A percentile compares a stretch with the other conserved stretches of the same genome.
phyloP scores from a whole-genome alignment of 2,113 vertebrate species.

The Chaetorhynchus papuensis region DNA sequence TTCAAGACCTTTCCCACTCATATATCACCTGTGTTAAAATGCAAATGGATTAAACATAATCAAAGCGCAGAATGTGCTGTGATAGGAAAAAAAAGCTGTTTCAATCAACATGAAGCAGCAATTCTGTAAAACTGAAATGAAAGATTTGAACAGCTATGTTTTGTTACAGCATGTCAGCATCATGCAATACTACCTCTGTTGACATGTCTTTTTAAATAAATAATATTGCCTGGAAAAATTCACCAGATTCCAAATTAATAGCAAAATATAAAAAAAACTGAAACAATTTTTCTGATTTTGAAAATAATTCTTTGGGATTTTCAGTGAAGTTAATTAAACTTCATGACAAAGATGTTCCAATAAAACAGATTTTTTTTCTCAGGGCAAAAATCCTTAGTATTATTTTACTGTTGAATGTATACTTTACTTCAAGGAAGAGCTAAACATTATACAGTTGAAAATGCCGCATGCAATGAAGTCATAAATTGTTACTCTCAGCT shows the following conservation, averaged over 20 bases:
- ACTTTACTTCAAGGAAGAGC: not conserved
- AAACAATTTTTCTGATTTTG: not conserved
- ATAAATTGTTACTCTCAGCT: not conserved
- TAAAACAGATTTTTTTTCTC: not conserved
- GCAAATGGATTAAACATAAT: not conserved
- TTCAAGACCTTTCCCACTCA: not conserved
- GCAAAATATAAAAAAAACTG: not conserved
- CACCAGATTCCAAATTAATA: not conserved
- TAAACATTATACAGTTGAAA: not conserved
- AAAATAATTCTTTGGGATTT: not conserved
- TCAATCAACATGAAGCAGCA: not conserved
- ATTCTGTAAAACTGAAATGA: not conserved
- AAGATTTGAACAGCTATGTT: not conserved
- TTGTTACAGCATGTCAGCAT: not conserved
- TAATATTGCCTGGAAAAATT: not conserved
- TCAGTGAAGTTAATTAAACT: not conserved
- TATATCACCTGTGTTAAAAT: not conserved
- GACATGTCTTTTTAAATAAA: not conserved
- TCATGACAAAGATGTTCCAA: not conserved
- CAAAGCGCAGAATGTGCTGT: not conserved
- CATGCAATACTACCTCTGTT: not conserved
- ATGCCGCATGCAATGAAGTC: not conserved
- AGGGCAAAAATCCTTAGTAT: not conserved
- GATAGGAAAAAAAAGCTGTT: not conserved
- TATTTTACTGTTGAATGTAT: not conserved